phyloP scores from a whole-genome alignment of 2,888 invertebrate species.

The Harpalus rubripes region DNA sequence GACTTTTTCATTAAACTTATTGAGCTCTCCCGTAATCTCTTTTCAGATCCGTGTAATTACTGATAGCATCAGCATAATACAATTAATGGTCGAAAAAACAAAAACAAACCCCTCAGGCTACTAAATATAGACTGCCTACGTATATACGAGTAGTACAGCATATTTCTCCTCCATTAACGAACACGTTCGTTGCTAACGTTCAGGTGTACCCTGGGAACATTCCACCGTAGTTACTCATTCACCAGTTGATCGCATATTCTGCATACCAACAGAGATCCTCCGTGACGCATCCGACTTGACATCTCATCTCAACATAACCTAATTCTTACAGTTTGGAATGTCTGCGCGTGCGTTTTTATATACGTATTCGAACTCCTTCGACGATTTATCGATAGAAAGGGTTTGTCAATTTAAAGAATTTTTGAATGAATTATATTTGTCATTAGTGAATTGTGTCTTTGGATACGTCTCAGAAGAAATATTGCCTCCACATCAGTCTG shows the following conservation, averaged over 20 bases:
- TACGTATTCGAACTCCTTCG: background rate
- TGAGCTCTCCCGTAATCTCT: background rate
- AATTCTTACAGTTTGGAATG: conserved; percentile 19
- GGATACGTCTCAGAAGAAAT: too few relatives aligned
- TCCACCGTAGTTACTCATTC: conserved; percentile 69
- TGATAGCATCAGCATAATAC: conserved; percentile 22
- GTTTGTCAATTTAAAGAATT: background rate
- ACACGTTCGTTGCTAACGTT: conserved; percentile 13
- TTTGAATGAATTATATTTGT: background rate
- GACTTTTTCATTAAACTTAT: conserved; percentile 1
- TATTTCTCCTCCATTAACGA: conserved; percentile 39
- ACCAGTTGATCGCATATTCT: conserved; percentile 57
- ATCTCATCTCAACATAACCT: conserved; percentile 19
- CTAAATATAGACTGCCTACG: conserved; percentile 21
- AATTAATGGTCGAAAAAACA: conserved; percentile 18
- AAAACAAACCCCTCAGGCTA: conserved; percentile 22
- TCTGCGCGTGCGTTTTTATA: background rate
- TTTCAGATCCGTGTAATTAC: conserved; percentile 17
- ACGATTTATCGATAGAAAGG: too few relatives aligned
- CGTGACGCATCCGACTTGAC: conserved; percentile 38
- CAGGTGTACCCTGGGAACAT: conserved; percentile 68
- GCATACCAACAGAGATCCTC: conserved; percentile 38
- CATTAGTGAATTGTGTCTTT: too few relatives aligned
- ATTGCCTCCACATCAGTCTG: too few relatives aligned
- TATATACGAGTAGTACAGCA: conserved; percentile 47